phyloP scores from a whole-genome alignment of 2,797 vertebrate genomes.

The Chiroxiphia lanceolata region DNA sequence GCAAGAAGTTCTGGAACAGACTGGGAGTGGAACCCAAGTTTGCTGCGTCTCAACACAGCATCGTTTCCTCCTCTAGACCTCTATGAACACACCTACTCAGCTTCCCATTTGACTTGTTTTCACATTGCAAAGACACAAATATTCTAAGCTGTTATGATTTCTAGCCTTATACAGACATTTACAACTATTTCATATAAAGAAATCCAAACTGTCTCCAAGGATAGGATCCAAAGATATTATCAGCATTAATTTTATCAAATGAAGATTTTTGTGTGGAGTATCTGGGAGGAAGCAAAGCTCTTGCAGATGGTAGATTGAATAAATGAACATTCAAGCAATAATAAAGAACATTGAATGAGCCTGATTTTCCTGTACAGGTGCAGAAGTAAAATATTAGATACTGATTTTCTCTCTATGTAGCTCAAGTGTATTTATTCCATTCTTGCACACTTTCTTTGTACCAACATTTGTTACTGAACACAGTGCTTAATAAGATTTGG shows the following conservation, averaged over 20 bases:
- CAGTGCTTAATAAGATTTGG: not conserved
- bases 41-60: not conserved
- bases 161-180: not conserved
- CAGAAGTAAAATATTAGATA: slow-evolving; percentile 7
- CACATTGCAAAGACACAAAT: not conserved
- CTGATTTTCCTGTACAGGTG: slow-evolving; percentile 5
- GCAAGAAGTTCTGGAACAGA: not conserved
- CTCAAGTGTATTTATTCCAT: slow-evolving; percentile 14
- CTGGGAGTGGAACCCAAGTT: not conserved
- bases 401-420: slow-evolving; percentile 1
- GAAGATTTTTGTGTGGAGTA: not conserved
- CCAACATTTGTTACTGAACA: slow-evolving; percentile 13
- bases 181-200: not conserved
- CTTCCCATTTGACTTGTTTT: not conserved
- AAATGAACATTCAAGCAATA: slow-evolving; percentile 28
- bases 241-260: slow-evolving; percentile 13
- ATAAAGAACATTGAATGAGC: slow-evolving; percentile 10
- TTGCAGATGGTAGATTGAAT: not conserved
- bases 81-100: not conserved
- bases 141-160: not conserved
- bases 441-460: slow-evolving; percentile 1
- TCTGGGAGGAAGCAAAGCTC: not conserved
- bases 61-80: not conserved
- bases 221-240: not conserved
- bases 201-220: not conserved